These are phyloP conservation scores for Tauraco erythrolophus DNA, from an alignment of 2,113 vertebrate species.

Conservation along the genomic window DNA sequence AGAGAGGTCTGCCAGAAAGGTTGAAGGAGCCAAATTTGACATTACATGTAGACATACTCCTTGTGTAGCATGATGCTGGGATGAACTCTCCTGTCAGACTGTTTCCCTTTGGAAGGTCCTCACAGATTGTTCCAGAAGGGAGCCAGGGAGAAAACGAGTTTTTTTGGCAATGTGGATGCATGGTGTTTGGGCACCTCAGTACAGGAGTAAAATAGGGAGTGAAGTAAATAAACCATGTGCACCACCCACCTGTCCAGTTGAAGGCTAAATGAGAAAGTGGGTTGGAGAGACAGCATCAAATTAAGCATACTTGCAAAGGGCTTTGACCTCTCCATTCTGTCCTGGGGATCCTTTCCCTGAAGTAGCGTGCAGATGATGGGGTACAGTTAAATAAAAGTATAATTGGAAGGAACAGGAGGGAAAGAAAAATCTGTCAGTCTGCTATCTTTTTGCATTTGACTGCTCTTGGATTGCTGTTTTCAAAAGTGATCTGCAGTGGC, in stretches of 20 bases:
- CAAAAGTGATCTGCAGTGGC: background rate
- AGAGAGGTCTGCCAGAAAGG: background rate
- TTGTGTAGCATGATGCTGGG: background rate
- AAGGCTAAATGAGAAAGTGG: background rate
- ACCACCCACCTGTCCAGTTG: background rate
- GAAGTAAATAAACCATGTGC: background rate
- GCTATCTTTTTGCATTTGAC: background rate
- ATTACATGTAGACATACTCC: background rate
- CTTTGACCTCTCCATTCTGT: background rate
- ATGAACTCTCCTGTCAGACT: background rate
- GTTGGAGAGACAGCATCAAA: background rate
- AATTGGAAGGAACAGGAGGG: background rate
- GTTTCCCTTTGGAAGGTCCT: background rate
- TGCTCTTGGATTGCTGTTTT: background rate
- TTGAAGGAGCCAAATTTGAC: background rate
- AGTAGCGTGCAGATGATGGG: background rate
- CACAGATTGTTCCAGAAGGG: background rate
- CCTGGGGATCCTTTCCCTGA: background rate
- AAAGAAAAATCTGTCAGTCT: background rate
- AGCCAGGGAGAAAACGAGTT: background rate
- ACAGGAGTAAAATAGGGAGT: background rate
- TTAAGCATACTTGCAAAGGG: background rate
- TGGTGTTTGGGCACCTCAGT: background rate
- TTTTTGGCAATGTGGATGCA: background rate
- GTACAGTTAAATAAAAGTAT: background rate